These are phyloP conservation scores for Archocentrus centrarchus DNA, from an alignment of 2,113 vertebrate species.

Conservation along the genomic window DNA sequence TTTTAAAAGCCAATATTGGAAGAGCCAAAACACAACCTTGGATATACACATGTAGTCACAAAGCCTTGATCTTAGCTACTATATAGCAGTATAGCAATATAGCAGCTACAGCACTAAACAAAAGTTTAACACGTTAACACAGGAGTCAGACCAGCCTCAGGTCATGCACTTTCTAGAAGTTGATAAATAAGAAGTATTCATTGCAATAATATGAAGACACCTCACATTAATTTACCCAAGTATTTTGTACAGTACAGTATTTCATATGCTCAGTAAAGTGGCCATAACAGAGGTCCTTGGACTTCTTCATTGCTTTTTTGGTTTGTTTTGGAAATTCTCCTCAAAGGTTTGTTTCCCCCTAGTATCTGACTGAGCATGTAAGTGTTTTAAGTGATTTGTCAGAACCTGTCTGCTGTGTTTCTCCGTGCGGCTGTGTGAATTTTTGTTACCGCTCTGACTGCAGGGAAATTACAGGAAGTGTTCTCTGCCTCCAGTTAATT, in stretches of 20 bases:
- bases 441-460: constrained; percentile 28
- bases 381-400: constrained; percentile 6
- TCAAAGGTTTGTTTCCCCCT: not conserved
- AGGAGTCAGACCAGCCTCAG: not conserved
- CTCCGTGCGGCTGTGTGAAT: not conserved
- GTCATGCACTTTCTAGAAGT: not conserved
- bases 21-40: not conserved
- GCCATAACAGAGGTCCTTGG: not conserved
- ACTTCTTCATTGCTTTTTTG: not conserved
- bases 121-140: not conserved
- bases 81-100: too few species aligned
- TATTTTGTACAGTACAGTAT: not conserved
- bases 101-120: not conserved
- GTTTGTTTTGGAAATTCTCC: not conserved
- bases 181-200: not conserved
- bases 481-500: constrained; percentile 29
- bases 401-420: constrained; percentile 16
- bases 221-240: not conserved
- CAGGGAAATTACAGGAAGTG: constrained; percentile 42
- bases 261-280: not conserved
- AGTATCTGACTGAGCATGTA: not conserved
- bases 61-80: not conserved
- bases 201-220: not conserved
- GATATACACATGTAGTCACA: not conserved
- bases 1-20: not conserved